Conservation (phyloP, 2,888 invertebrate species). For the Chymomyza fuscimana region DNA sequence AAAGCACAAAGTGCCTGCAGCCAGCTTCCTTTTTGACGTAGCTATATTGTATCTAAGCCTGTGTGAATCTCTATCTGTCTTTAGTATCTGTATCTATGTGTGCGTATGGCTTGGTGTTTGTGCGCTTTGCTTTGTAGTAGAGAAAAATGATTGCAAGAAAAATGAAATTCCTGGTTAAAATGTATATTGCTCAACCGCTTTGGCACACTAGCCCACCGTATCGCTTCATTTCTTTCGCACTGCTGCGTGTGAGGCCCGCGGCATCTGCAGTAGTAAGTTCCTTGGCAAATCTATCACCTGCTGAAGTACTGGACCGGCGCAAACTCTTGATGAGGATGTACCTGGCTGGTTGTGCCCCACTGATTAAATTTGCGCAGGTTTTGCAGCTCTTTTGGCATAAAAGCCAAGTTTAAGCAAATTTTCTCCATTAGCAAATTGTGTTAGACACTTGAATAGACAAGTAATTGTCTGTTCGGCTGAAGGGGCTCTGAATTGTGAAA, state of each 20-base stretch:
- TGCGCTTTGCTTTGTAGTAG: not conserved
- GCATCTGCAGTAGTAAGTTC: slow-evolving; percentile 33
- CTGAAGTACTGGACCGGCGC: slow-evolving; percentile 22
- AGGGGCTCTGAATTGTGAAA: slow-evolving; percentile 12
- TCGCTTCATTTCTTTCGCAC: slow-evolving; percentile 14
- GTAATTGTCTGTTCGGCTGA: not conserved
- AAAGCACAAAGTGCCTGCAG: slow-evolving; percentile 41
- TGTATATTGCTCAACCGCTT: slow-evolving; percentile 38
- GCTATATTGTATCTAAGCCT: slow-evolving; percentile 4
- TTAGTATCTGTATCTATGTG: not conserved
- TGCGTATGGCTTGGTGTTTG: not conserved
- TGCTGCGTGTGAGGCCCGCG: slow-evolving; percentile 65
- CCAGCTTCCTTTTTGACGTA: slow-evolving; percentile 23
- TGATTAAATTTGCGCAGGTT: slow-evolving; percentile 58
- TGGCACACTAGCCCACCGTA: not conserved
- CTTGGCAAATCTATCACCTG: slow-evolving; percentile 62
- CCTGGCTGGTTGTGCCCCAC: not conserved
- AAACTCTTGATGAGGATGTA: not conserved
- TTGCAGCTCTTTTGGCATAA: not conserved
- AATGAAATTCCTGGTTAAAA: slow-evolving; percentile 50
- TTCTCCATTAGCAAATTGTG: slow-evolving; percentile 55
- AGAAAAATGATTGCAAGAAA: slow-evolving; percentile 67
- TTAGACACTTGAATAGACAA: slow-evolving; percentile 60
- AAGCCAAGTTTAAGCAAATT: slow-evolving; percentile 7
- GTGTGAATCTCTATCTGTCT: not conserved